These are phyloP conservation scores for Cinclus cinclus DNA, from an alignment of 2,113 vertebrate genomes.

Conservation along the genomic window DNA sequence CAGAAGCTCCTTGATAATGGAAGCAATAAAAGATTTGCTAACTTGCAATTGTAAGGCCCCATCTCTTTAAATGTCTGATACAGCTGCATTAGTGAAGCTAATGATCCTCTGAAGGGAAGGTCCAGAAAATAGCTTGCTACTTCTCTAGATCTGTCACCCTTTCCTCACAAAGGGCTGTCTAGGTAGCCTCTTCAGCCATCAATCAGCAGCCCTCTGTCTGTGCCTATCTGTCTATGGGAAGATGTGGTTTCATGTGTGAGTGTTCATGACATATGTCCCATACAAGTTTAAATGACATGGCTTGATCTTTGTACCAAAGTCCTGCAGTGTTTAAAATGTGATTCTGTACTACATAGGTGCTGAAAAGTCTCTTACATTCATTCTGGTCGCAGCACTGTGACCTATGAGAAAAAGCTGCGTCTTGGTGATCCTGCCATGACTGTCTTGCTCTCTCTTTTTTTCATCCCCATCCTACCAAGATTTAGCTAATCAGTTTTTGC, in stretches of 20 bases:
- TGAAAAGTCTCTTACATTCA: not conserved
- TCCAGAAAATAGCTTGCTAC: not conserved
- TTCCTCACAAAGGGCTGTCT: not conserved
- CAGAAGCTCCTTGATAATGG: not conserved
- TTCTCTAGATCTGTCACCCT: not conserved
- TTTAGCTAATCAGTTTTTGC: not conserved
- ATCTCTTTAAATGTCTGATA: not conserved
- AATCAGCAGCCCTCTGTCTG: not conserved
- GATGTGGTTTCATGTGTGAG: not conserved
- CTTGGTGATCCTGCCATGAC: not conserved
- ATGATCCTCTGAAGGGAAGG: not conserved
- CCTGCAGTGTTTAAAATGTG: not conserved
- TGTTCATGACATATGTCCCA: not conserved
- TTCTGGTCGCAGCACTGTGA: not conserved
- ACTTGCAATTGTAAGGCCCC: not conserved
- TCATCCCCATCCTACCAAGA: not conserved
- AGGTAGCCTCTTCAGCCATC: not conserved
- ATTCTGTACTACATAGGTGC: not conserved
- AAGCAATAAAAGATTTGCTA: not conserved
- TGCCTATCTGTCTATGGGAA: not conserved
- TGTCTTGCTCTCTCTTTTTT: not conserved
- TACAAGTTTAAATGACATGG: not conserved
- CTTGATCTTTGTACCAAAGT: not conserved
- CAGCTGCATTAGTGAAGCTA: not conserved
- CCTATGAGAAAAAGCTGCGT: not conserved